Conservation (phyloP, 2,888 invertebrate species). For the Timandra comae region DNA sequence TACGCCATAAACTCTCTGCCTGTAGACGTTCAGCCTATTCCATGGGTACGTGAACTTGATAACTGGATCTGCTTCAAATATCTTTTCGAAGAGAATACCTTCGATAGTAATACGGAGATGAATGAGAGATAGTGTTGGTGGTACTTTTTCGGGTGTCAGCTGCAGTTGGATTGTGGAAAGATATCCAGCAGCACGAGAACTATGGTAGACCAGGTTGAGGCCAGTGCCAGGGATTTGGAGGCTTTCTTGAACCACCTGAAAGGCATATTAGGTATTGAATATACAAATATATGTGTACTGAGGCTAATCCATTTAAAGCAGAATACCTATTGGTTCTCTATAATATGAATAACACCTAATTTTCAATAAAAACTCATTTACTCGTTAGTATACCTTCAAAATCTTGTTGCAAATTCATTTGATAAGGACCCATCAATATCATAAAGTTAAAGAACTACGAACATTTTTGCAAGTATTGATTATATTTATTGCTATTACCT, state of each 20-base stretch:
- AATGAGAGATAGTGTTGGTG: constrained; percentile 88
- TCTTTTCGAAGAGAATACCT: constrained; percentile 94
- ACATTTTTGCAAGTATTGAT: too few species aligned
- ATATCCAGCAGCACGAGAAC: constrained; percentile 95
- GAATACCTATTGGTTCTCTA: too few species aligned
- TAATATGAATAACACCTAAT: too few species aligned
- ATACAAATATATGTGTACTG: neutral
- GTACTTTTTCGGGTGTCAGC: constrained; percentile 90
- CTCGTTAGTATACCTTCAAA: too few species aligned
- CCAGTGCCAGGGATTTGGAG: constrained; percentile 96
- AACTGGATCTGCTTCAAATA: constrained; percentile 96
- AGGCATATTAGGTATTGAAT: too few species aligned
- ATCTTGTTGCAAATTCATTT: neutral
- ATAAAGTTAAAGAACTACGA: neutral
- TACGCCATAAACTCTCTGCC: constrained; percentile 97
- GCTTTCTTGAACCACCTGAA: constrained; percentile 93
- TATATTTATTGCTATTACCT: constrained; percentile 59
- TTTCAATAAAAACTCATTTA: too few species aligned
- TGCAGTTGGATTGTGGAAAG: constrained; percentile 94
- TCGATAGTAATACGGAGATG: constrained; percentile 95
- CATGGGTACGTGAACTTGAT: constrained; percentile 98
- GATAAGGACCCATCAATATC: too few species aligned
- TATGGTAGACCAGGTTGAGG: constrained; percentile 97
- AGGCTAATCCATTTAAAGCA: too few species aligned
- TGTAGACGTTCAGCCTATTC: constrained; percentile 97